Conservation (phyloP, 2,888 invertebrate species). For the Antheraea assamensis region DNA sequence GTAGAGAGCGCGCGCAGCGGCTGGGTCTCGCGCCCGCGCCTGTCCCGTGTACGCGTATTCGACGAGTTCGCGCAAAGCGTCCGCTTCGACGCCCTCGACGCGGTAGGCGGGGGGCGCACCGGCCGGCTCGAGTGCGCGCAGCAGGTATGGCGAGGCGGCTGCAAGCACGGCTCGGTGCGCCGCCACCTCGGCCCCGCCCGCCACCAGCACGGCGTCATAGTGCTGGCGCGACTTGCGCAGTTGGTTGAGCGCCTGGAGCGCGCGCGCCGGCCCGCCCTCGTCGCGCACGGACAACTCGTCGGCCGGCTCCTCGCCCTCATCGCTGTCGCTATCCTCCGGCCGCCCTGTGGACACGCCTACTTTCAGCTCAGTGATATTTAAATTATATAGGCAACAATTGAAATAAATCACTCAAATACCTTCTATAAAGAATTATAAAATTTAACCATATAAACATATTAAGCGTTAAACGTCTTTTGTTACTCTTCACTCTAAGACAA, state of each 20-base stretch:
- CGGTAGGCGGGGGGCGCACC: conserved; percentile 50
- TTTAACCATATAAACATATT: too few relatives aligned
- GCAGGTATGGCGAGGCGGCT: conserved; percentile 89
- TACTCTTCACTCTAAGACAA: too few relatives aligned
- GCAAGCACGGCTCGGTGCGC: conserved; percentile 86
- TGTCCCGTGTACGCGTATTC: conserved; percentile 92
- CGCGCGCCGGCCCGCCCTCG: conserved; percentile 81
- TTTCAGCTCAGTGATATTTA: neutral
- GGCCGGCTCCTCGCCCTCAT: conserved; percentile 50
- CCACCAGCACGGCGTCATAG: conserved; percentile 92
- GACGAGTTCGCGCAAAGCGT: conserved; percentile 88
- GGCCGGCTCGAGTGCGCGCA: conserved; percentile 77
- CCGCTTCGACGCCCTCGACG: conserved; percentile 59
- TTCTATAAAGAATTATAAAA: too few relatives aligned
- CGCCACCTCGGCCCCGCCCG: conserved; percentile 77
- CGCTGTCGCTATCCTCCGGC: conserved; percentile 49
- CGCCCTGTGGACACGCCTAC: conserved; percentile 8
- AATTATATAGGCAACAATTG: too few relatives aligned
- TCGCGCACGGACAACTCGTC: conserved; percentile 80
- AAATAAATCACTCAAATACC: too few relatives aligned
- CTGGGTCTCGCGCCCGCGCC: conserved; percentile 73
- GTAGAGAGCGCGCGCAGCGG: conserved; percentile 88
- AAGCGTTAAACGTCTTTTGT: too few relatives aligned
- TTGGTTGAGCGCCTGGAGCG: conserved; percentile 87
- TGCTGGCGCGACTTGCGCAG: conserved; percentile 92